Conservation (phyloP, 2,888 invertebrate species). For the Coelinius sp. region DNA sequence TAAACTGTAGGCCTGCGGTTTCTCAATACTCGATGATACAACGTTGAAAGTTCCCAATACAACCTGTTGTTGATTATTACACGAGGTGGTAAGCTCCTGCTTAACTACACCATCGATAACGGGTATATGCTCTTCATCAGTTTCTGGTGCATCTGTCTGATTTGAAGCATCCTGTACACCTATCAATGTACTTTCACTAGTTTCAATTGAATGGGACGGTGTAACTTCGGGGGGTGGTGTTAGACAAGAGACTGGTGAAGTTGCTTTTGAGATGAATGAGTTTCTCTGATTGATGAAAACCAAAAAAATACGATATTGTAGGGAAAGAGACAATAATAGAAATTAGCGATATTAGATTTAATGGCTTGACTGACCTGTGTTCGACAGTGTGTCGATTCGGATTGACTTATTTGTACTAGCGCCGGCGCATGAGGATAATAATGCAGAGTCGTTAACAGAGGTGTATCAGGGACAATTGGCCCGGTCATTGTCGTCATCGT, state of each 20-base stretch:
- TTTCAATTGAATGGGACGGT: constrained; percentile 64
- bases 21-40: constrained; percentile 54
- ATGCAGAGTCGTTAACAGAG: constrained; percentile 65
- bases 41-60: constrained; percentile 58
- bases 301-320: constrained; percentile 28
- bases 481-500: constrained; percentile 66
- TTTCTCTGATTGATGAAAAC: constrained; percentile 58
- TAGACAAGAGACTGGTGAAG: constrained; percentile 74
- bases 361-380: constrained; percentile 59
- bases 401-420: constrained; percentile 65
- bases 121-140: constrained; percentile 56
- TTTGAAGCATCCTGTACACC: constrained; percentile 88
- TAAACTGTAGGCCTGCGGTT: constrained; percentile 23
- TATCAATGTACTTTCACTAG: constrained; percentile 72
- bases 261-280: constrained; percentile 69
- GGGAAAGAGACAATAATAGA: background rate
- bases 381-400: constrained; percentile 65
- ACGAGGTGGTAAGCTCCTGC: constrained; percentile 60
- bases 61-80: constrained; percentile 55
- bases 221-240: constrained; percentile 77
- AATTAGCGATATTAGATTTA: background rate
- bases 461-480: constrained; percentile 62
- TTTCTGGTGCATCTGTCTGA: constrained; percentile 82
- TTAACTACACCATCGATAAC: constrained; percentile 56
- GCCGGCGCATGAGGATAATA: constrained; percentile 67